Conservation (phyloP, 2,797 vertebrate genomes). For the Distichodus sexfasciatus region DNA sequence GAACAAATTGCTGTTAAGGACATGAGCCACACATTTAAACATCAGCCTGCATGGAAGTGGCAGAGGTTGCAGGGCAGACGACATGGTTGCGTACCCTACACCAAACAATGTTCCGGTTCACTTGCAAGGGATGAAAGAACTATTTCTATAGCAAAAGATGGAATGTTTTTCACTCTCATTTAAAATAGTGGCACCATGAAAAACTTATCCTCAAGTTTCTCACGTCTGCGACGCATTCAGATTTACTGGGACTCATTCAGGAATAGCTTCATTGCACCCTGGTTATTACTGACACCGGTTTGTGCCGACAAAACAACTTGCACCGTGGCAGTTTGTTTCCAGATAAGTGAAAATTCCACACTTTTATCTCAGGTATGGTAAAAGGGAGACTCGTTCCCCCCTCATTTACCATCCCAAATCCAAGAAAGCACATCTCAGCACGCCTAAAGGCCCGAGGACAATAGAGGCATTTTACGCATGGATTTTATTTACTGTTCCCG, state of each 20-base stretch:
- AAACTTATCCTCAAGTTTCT: constrained; percentile 17
- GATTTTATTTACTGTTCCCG: constrained; percentile 71
- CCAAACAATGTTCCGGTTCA: constrained; percentile 29
- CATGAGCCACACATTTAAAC: not conserved
- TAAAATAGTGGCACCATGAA: constrained; percentile 32
- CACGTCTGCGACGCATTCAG: not conserved
- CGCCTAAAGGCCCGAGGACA: constrained; percentile 52
- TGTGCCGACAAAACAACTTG: constrained; percentile 45
- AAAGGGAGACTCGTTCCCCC: constrained; percentile 52
- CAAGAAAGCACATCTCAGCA: constrained; percentile 58
- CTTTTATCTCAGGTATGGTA: constrained; percentile 52
- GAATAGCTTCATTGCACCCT: not conserved
- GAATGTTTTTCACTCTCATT: constrained; percentile 18
- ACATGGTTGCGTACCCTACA: constrained; percentile 8
- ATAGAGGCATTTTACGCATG: constrained; percentile 58
- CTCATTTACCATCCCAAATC: no score
- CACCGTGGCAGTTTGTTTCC: constrained; percentile 42
- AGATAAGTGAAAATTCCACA: constrained; percentile 52
- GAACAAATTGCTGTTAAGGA: not conserved
- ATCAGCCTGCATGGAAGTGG: not conserved
- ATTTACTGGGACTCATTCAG: not conserved
- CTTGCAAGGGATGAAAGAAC: constrained; percentile 18
- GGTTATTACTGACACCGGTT: constrained; percentile 56
- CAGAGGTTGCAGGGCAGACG: not conserved
- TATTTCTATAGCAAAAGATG: constrained; percentile 17